Evolutionary conservation across 92 coral and sea anemone genomes (phyloP).

Genomic region (Porites divaricata): DNA sequence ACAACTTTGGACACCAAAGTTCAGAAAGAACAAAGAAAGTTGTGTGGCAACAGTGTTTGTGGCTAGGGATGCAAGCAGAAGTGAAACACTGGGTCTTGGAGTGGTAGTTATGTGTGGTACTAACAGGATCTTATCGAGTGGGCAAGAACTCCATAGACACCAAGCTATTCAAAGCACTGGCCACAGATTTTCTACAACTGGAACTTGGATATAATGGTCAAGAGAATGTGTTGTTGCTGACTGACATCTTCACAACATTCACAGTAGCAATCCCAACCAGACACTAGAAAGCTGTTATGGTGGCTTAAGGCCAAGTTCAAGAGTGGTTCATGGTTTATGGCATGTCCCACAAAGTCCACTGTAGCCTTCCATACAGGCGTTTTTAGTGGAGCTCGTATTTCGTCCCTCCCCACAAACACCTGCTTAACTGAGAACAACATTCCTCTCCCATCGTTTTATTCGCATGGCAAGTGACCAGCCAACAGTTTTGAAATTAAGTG

Average conservation of each 20-base stretch:
- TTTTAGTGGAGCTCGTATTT: too few relatives aligned
- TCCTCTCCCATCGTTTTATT: too few relatives aligned
- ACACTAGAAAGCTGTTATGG: slow-evolving; percentile 61
- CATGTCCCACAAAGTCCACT: slow-evolving; percentile 62
- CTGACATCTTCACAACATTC: slow-evolving; percentile 68
- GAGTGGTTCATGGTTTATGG: slow-evolving; percentile 76
- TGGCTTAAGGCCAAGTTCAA: too few relatives aligned
- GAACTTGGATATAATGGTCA: slow-evolving; percentile 61
- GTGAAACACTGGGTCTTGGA: slow-evolving; percentile 52
- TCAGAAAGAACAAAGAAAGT: slow-evolving; percentile 59
- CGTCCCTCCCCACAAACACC: too few relatives aligned
- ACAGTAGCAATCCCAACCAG: slow-evolving; percentile 55
- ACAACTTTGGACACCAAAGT: slow-evolving; percentile 66
- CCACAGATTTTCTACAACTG: slow-evolving; percentile 56
- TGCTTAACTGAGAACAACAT: too few relatives aligned
- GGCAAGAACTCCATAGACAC: slow-evolving; percentile 53
- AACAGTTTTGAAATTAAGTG: too few relatives aligned
- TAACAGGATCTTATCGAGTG: slow-evolving; percentile 56
- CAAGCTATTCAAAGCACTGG: slow-evolving; percentile 62
- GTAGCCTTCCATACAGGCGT: too few relatives aligned
- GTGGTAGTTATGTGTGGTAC: slow-evolving; percentile 59
- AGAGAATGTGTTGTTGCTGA: slow-evolving; percentile 63
- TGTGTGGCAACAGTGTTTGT: slow-evolving; percentile 54
- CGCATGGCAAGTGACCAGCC: too few relatives aligned
- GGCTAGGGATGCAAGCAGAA: slow-evolving; percentile 65